These are phyloP conservation scores for Folsomia manolachei DNA, from an alignment of 2,888 invertebrate species.

Conservation along the genomic window DNA sequence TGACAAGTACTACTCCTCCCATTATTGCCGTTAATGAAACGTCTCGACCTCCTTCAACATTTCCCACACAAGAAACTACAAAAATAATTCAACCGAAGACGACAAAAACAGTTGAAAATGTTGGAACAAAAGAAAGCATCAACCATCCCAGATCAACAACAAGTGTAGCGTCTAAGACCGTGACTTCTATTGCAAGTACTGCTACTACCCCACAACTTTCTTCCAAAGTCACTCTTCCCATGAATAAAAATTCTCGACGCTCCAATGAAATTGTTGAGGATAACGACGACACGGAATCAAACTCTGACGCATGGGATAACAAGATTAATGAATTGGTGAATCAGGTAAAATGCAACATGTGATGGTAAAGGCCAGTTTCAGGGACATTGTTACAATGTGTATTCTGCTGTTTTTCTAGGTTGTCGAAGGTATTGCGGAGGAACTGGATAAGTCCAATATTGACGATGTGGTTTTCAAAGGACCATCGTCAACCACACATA, in stretches of 20 bases:
- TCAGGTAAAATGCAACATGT: no score
- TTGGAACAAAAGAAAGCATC: no score
- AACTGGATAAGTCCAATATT: slow-evolving; percentile 31
- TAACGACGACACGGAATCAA: neutral
- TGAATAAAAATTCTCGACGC: neutral
- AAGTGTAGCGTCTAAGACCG: neutral
- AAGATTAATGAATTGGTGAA: slow-evolving; percentile 37
- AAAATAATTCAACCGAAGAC: neutral
- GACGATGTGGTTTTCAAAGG: slow-evolving; percentile 28
- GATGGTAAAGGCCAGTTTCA: no score
- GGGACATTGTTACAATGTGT: neutral
- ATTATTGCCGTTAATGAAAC: neutral
- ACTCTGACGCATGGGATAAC: slow-evolving; percentile 26
- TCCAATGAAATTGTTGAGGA: neutral
- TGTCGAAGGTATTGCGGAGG: slow-evolving; percentile 35
- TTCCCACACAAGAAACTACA: neutral
- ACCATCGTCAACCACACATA: neutral
- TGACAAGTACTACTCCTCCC: neutral
- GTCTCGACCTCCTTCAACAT: neutral
- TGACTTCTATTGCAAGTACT: neutral
- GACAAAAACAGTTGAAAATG: neutral
- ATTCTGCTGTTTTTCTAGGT: slow-evolving; percentile 16
- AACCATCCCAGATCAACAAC: neutral
- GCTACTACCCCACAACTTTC: neutral
- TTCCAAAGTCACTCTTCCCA: neutral